A percentile compares a stretch with the other conserved stretches of the same genome.
These are phyloP conservation scores for Aurelia sp. DNA, from an alignment of 30 jellyfish, hydroid and myxozoan species.

Conservation along the genomic window DNA sequence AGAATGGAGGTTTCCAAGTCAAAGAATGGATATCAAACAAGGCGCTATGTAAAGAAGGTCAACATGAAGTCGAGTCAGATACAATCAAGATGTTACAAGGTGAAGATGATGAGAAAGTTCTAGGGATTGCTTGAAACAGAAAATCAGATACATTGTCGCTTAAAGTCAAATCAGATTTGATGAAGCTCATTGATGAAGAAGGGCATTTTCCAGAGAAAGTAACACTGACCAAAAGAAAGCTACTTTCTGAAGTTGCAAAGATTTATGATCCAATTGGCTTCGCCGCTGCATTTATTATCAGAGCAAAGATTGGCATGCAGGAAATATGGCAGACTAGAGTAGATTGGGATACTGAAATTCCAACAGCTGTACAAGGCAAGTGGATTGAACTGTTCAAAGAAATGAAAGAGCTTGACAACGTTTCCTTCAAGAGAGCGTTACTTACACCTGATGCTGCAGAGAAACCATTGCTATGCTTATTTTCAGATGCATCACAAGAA, in stretches of 20 bases:
- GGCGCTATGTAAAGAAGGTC: constrained; percentile 24
- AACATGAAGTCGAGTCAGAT: constrained; percentile 36
- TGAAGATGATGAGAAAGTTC: constrained; percentile 61
- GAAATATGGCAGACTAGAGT: constrained; percentile 63
- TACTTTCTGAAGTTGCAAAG: constrained; percentile 64
- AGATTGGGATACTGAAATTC: constrained; percentile 46
- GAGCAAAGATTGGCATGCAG: constrained; percentile 62
- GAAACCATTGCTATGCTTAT: constrained; percentile 47
- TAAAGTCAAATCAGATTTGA: constrained; percentile 56
- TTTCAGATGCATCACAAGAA: constrained; percentile 68
- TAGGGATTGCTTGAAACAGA: constrained; percentile 60
- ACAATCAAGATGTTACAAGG: constrained; percentile 18
- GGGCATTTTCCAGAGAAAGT: constrained; percentile 39
- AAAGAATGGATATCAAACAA: constrained; percentile 69
- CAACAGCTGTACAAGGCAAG: constrained; percentile 9
- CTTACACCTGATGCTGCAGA: constrained; percentile 65
- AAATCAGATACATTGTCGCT: constrained; percentile 66
- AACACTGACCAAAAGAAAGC: constrained; percentile 59
- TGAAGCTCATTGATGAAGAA: constrained; percentile 66
- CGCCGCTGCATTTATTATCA: constrained; percentile 70
- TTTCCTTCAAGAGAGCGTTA: constrained; percentile 52
- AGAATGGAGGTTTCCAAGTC: constrained; percentile 68
- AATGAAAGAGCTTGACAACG: constrained; percentile 48
- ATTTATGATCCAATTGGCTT: constrained; percentile 67
- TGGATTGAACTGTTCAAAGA: constrained; percentile 23